Evolutionary conservation across 1,140 invertebrate genomes (phyloP), one percentile per base, ranked within the genome.

Genomic region (Laodelphax striatellus): DNA sequence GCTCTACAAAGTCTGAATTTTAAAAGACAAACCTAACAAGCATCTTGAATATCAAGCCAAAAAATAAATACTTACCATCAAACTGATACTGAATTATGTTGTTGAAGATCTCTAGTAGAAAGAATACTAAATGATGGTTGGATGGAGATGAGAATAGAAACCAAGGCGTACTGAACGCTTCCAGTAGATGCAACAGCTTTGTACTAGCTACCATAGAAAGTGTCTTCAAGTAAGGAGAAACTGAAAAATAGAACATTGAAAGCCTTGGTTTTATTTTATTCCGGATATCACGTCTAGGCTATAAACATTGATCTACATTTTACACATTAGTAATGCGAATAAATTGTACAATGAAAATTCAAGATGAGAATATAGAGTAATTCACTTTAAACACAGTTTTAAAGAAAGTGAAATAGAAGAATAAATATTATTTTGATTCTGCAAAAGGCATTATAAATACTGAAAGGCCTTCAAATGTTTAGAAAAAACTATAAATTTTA

Each of bases 41-140:
- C 3, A 6, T 13, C n/a, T 28, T 28, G 31, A 31, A 16, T 13
- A 4, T 28, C 24, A 28, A 28, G 24, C 5, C 52, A 4, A 28
- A 6, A 28, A 28, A 28, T 28, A 28, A 8, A 11, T 38, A 70
- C 76, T 79, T 67, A 88, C 96, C 97, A 79, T 99, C 97, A 77
- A 99, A 99, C 73, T 99, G 97, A 74, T 99, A 99, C 77, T 99
- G 97, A 67, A 99, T 98, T 65, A 99, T 97, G 71, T 99, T 99
- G 73, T 99, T 99, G 74, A 99, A 98, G 68, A 98, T 96, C 80
- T 99, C 97, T 31, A 99, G 79, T 21, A 99, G 76, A 75, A 98
- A 99, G 76, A 99, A 99, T 0, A 99, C 92, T 52, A 99, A 80
- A 76, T 99, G 95, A 77, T 99, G 94, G 77, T 98, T 97, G 22